Base-by-base conservation (phyloP, 2,113 vertebrate species). In the Pseudopodoces humilis region DNA sequence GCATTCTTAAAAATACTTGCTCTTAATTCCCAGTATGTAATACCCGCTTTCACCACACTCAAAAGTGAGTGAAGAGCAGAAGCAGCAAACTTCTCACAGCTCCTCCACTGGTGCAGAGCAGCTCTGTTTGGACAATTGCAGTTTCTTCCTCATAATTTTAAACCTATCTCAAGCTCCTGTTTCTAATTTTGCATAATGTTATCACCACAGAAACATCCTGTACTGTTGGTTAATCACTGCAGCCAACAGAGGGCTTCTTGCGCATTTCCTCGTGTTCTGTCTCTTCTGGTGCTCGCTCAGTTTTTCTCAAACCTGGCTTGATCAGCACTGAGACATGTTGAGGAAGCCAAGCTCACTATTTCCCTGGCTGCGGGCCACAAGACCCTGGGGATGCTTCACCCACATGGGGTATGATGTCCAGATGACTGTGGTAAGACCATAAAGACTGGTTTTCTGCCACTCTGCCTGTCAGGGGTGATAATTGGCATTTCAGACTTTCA, bases 381-480 rank as follows among this genome's bases (percentile, higher is more conserved):
- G 25, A 46, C 3, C 13, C 69, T n/a, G 21, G 16, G 41, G 27
- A 41, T 49, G 62, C 37, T 84, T 63, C 47, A 75, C 27, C 24
- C 23, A 41, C 18, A 27, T 0, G 0, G 39, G 15, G 4, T 37
- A 41, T 1, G 8, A 41, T 64, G 16, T 41, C 37, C 8, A 3
- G 12, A 25, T 46, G 28, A 53, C 37, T 62, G 46, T 37, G 30
- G 19, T 20, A 33, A 58, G 58, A 69, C 25, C n/a, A 19, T 0
- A 49, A 25, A 21, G 25, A 13, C 20, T 50, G 25, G 2, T 83
- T 89, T 88, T 33, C 46, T 79, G 28, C 53, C 44, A 5, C 44
- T 79, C 17, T 74, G 25, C 41, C 79, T 71, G 14, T 72, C 16
- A 78, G 37, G 10, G 21, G 18, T 74, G 37, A 23, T 76, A 58